phyloP scores from a whole-genome alignment of 2,113 vertebrate species.

The Dolichotis patagonum region DNA sequence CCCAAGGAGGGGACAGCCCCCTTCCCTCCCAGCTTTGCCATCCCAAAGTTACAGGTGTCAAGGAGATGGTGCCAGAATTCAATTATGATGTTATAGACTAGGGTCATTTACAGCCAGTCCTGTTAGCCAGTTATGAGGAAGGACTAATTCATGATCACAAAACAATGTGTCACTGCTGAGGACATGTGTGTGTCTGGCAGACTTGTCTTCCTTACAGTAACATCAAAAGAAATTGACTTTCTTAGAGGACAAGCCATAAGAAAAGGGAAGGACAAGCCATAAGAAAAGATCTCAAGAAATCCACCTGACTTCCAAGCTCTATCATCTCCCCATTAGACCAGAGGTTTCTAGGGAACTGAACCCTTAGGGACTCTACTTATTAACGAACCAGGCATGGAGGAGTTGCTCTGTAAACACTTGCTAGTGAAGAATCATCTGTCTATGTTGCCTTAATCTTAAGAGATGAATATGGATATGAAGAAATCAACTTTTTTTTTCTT shows the following conservation, averaged over 20 bases:
- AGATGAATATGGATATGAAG: background rate
- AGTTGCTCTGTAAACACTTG: background rate
- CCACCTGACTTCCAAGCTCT: background rate
- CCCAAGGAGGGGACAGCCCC: background rate
- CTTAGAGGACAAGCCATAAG: background rate
- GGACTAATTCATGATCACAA: background rate
- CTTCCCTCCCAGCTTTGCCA: background rate
- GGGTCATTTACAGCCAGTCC: background rate
- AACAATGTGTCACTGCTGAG: background rate
- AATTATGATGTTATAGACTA: constrained; percentile 53
- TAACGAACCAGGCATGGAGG: background rate
- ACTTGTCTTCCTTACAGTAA: background rate
- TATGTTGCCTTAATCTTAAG: background rate
- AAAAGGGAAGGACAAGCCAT: no score
- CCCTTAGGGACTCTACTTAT: no score
- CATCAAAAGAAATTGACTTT: background rate
- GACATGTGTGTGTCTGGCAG: background rate
- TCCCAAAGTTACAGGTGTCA: background rate
- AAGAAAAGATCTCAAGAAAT: background rate
- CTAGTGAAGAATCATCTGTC: background rate
- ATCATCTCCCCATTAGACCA: background rate
- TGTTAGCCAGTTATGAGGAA: background rate
- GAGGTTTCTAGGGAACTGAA: background rate
- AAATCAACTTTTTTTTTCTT: background rate
- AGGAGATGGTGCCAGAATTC: background rate